Conservation (phyloP, 2,888 invertebrate genomes). For the Andrena marginata region DNA sequence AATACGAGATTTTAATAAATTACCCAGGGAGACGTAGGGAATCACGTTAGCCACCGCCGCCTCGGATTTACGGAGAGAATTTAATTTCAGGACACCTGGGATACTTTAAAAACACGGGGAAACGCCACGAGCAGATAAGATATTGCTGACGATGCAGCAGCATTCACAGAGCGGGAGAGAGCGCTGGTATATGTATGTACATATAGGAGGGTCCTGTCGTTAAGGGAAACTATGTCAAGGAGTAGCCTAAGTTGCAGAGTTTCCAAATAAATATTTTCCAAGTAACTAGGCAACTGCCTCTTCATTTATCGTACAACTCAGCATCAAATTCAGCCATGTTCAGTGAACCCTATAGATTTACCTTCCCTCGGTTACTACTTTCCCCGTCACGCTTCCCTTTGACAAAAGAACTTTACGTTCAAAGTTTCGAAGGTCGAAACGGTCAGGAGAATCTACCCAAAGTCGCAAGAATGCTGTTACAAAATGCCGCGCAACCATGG, state of each 20-base stretch:
- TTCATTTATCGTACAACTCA: too few relatives aligned
- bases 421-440: background rate
- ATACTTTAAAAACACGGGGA: constrained; percentile 20
- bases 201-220: too few relatives aligned
- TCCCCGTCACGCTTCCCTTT: too few relatives aligned
- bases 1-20: constrained; percentile 60
- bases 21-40: constrained; percentile 43
- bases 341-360: too few relatives aligned
- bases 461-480: constrained; percentile 1
- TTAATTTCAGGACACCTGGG: constrained; percentile 49
- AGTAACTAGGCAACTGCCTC: too few relatives aligned
- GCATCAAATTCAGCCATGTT: too few relatives aligned
- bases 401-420: too few relatives aligned
- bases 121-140: constrained; percentile 31
- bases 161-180: constrained; percentile 15
- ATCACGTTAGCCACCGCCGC: constrained; percentile 42
- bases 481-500: background rate
- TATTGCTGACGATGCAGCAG: constrained; percentile 60
- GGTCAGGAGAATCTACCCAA: background rate
- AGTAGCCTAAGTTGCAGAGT: too few relatives aligned
- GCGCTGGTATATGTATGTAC: too few relatives aligned
- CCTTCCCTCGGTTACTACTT: too few relatives aligned
- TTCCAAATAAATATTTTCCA: too few relatives aligned
- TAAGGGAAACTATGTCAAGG: too few relatives aligned
- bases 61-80: constrained; percentile 43